Conservation (phyloP, 2,888 invertebrate species). For the Cryptus viduatorius region DNA sequence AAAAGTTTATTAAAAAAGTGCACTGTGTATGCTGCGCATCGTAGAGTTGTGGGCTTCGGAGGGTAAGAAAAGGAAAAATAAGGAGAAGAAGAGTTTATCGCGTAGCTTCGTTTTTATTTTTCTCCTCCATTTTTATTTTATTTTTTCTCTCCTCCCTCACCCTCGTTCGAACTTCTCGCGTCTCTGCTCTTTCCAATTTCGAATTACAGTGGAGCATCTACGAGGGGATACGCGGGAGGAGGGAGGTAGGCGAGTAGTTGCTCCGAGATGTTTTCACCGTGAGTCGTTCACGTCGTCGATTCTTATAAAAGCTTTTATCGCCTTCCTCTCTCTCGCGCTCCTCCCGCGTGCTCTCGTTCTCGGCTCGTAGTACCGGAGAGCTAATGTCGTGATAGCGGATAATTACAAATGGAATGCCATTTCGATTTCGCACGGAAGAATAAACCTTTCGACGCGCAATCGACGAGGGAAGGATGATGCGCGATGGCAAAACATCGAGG, state of each 20-base stretch:
- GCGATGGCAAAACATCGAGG: not conserved
- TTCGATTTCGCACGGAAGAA: constrained; percentile 60
- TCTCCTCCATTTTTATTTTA: constrained; percentile 22
- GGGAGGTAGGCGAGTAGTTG: not conserved
- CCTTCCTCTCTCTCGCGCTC: constrained; percentile 18
- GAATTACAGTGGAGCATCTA: constrained; percentile 52
- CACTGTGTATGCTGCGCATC: constrained; percentile 34
- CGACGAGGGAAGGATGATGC: not conserved
- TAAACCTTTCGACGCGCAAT: constrained; percentile 52
- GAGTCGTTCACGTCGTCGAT: constrained; percentile 44
- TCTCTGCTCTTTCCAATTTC: constrained; percentile 50
- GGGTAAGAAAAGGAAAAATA: constrained; percentile 1
- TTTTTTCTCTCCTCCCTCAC: constrained; percentile 44
- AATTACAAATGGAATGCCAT: constrained; percentile 64
- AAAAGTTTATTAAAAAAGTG: constrained; percentile 68
- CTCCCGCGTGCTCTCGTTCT: constrained; percentile 32
- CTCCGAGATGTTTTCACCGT: constrained; percentile 16
- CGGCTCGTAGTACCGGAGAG: constrained; percentile 36
- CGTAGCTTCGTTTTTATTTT: constrained; percentile 21
- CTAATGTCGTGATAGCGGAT: constrained; percentile 66
- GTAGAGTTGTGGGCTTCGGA: not conserved
- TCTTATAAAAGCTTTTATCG: constrained; percentile 66
- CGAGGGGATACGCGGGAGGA: not conserved
- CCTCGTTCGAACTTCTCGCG: constrained; percentile 46
- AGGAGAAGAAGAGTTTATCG: constrained; percentile 61